These are phyloP conservation scores for Halcyon badia DNA, from an alignment of 2,797 vertebrate genomes.

Conservation along the genomic window DNA sequence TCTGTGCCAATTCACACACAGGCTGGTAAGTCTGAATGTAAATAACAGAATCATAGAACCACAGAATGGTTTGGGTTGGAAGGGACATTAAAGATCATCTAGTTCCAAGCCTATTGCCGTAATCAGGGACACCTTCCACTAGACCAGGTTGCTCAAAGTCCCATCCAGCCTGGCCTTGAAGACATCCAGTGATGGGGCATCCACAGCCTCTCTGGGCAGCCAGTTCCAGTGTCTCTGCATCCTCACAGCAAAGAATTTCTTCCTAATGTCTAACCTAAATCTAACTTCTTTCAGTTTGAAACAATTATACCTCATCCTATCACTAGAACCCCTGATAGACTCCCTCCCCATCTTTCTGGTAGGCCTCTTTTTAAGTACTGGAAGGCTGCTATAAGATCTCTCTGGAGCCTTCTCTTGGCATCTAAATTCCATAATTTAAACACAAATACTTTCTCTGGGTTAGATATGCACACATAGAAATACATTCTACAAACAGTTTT, in stretches of 20 bases:
- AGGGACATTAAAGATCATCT: not conserved
- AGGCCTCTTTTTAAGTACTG: not conserved
- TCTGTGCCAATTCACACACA: not conserved
- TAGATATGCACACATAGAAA: not conserved
- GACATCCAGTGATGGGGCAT: accelerated
- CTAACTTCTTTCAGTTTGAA: not conserved
- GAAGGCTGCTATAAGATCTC: not conserved
- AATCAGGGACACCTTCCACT: not conserved
- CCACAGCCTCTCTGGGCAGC: accelerated
- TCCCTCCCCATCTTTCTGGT: not conserved
- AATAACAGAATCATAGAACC: not conserved
- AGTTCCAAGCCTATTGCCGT: accelerated
- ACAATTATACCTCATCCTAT: accelerated
- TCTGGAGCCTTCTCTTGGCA: not conserved
- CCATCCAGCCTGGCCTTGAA: accelerated
- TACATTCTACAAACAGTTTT: not conserved
- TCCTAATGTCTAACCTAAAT: not conserved
- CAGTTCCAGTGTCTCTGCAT: not conserved
- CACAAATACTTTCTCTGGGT: not conserved
- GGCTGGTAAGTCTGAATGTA: not conserved
- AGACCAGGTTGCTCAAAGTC: not conserved
- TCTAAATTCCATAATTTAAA: not conserved
- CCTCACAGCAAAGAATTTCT: not conserved
- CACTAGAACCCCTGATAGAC: not conserved
- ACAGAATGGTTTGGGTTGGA: not conserved